phyloP scores from a whole-genome alignment of 2,888 invertebrate genomes.

The Melanostoma scalare region DNA sequence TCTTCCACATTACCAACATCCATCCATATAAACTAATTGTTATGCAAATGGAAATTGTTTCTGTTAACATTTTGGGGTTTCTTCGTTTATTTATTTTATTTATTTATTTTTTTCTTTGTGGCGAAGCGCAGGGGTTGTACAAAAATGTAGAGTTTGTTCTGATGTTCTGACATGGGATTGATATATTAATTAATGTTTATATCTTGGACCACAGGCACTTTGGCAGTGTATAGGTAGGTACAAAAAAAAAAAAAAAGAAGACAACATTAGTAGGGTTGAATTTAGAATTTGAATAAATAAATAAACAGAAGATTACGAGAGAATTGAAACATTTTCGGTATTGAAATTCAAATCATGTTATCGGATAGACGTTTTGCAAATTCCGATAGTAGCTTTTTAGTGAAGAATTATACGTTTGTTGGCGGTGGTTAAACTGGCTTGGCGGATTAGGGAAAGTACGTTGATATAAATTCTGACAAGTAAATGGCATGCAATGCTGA shows the following conservation, averaged over 20 bases:
- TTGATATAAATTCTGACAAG: too few relatives aligned
- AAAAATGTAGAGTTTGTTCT: not conserved
- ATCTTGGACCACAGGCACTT: not conserved
- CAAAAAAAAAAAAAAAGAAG: not conserved
- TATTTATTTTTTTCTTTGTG: constrained; percentile 1
- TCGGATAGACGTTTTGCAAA: constrained; percentile 29
- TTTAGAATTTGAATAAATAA: constrained; percentile 60
- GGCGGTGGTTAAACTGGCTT: too few relatives aligned
- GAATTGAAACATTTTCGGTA: constrained; percentile 31
- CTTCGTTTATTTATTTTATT: constrained; percentile 7
- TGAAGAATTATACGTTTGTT: too few relatives aligned
- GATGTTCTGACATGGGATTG: not conserved
- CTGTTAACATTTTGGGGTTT: constrained; percentile 26
- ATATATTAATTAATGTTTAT: too few relatives aligned
- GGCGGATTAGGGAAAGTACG: too few relatives aligned
- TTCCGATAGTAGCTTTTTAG: not conserved
- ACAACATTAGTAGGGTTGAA: constrained; percentile 43
- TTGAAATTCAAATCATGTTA: constrained; percentile 59
- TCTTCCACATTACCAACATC: not conserved
- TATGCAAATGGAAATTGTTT: constrained; percentile 39
- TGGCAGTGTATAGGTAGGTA: not conserved
- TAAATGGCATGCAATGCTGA: too few relatives aligned
- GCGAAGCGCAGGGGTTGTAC: too few relatives aligned
- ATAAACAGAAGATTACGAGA: constrained; percentile 28
- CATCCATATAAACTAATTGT: constrained; percentile 29